These are phyloP conservation scores for Trissolcus brochymenae DNA, from an alignment of 2,888 invertebrate species.

Conservation along the genomic window DNA sequence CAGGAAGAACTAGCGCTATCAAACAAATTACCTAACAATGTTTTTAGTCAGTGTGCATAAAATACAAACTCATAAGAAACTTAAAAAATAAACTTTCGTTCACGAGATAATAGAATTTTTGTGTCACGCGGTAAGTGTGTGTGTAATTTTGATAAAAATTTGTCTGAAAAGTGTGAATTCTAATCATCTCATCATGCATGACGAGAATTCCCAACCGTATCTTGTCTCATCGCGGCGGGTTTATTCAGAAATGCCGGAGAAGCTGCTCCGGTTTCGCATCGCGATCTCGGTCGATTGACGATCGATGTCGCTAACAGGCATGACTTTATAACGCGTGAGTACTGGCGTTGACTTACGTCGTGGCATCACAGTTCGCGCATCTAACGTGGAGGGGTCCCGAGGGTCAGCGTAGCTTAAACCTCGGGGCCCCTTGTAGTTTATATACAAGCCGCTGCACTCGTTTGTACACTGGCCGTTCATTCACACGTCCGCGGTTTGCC, in stretches of 20 bases:
- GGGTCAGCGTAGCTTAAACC: constrained; percentile 48
- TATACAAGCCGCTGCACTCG: constrained; percentile 40
- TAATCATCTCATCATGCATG: too few relatives aligned
- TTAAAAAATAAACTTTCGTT: too few relatives aligned
- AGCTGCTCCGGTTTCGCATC: background rate
- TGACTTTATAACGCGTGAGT: constrained; percentile 14
- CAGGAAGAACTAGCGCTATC: too few relatives aligned
- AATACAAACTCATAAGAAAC: too few relatives aligned
- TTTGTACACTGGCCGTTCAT: constrained; percentile 39
- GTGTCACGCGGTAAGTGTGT: too few relatives aligned
- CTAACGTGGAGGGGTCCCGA: constrained; percentile 54
- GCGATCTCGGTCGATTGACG: constrained; percentile 17
- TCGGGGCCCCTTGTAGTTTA: constrained; percentile 52
- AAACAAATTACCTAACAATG: too few relatives aligned
- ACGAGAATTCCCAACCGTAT: too few relatives aligned
- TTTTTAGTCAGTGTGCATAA: too few relatives aligned
- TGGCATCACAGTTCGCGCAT: constrained; percentile 39
- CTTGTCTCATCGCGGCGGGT: too few relatives aligned
- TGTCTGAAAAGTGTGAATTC: too few relatives aligned
- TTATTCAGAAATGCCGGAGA: background rate
- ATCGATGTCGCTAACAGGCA: constrained; percentile 9
- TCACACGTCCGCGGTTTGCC: constrained; percentile 30
- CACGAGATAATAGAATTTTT: too few relatives aligned
- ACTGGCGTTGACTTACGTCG: constrained; percentile 30
- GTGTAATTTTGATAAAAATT: too few relatives aligned